A percentile compares a stretch with the other conserved stretches of the same genome.
These are phyloP conservation scores for Caenorhabditis parvicauda DNA, from an alignment of 2,888 invertebrate species.

Conservation along the genomic window DNA sequence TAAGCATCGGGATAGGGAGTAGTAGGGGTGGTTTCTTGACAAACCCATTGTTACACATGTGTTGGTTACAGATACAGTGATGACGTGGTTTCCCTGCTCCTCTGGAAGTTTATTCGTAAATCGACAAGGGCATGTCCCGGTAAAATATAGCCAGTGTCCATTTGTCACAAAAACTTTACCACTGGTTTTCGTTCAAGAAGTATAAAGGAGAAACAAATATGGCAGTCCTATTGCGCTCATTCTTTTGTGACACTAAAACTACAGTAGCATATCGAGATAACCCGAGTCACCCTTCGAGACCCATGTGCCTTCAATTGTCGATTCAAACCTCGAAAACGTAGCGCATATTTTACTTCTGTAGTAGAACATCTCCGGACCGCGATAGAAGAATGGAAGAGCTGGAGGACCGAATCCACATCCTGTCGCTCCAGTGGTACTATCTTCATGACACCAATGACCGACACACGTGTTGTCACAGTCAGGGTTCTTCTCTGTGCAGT, in stretches of 20 bases:
- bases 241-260: not conserved
- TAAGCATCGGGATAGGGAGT: slow-evolving; percentile 1
- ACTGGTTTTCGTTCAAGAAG: not conserved
- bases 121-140: not conserved
- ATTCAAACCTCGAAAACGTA: slow-evolving; percentile 48
- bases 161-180: not conserved
- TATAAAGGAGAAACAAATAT: not conserved
- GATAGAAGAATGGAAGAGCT: slow-evolving; percentile 56
- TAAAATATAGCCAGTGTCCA: not conserved
- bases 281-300: not conserved
- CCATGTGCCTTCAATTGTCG: not conserved
- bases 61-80: slow-evolving; percentile 55
- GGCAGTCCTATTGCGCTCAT: not conserved
- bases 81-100: slow-evolving; percentile 42
- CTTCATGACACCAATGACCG: slow-evolving; percentile 58
- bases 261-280: not conserved
- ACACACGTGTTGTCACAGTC: slow-evolving; percentile 55
- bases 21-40: slow-evolving; percentile 1
- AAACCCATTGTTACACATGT: slow-evolving; percentile 33
- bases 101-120: slow-evolving; percentile 21
- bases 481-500: slow-evolving; percentile 55
- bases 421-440: slow-evolving; percentile 48
- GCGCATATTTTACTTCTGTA: slow-evolving; percentile 52
- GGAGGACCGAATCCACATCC: slow-evolving; percentile 61
- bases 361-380: slow-evolving; percentile 50